A percentile compares a stretch with the other conserved stretches of the same genome.
Conservation (phyloP, 2,888 invertebrate genomes). For the Byasa hedistus region DNA sequence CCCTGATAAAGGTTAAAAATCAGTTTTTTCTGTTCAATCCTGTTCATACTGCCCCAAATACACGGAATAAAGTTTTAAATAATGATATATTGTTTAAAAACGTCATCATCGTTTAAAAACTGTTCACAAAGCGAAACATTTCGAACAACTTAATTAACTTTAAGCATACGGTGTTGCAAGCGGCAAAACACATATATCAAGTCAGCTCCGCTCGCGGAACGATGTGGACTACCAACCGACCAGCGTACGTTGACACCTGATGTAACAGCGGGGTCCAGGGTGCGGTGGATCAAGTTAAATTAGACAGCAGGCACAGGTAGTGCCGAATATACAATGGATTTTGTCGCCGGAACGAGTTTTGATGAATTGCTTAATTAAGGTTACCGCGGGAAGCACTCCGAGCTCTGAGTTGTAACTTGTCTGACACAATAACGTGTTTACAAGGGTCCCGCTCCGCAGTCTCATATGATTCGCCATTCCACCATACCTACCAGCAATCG, state of each 20-base stretch:
- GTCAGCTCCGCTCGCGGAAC: slow-evolving; percentile 25
- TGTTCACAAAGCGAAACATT: slow-evolving; percentile 7
- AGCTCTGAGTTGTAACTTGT: slow-evolving; percentile 21
- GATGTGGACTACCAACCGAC: slow-evolving; percentile 10
- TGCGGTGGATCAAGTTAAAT: neutral
- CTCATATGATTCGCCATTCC: neutral
- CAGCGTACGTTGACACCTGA: slow-evolving; percentile 21
- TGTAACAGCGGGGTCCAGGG: neutral
- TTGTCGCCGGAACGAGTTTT: slow-evolving; percentile 31
- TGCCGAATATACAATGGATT: slow-evolving; percentile 33
- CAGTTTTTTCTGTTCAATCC: too few species aligned
- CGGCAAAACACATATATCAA: slow-evolving; percentile 28
- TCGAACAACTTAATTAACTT: slow-evolving; percentile 31
- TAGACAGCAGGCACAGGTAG: slow-evolving; percentile 25
- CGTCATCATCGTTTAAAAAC: neutral
- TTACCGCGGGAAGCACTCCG: slow-evolving; percentile 15
- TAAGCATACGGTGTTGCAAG: slow-evolving; percentile 29
- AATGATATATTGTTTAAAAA: too few species aligned
- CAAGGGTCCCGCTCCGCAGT: neutral
- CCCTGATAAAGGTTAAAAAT: too few species aligned
- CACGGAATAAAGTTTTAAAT: too few species aligned
- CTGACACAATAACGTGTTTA: slow-evolving; percentile 22
- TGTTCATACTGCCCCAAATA: too few species aligned
- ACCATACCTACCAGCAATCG: neutral
- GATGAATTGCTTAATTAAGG: slow-evolving; percentile 35